These are phyloP conservation scores for Cassiopea xamachana DNA, from an alignment of 30 jellyfish, hydroid and myxozoan genomes.

Conservation along the genomic window DNA sequence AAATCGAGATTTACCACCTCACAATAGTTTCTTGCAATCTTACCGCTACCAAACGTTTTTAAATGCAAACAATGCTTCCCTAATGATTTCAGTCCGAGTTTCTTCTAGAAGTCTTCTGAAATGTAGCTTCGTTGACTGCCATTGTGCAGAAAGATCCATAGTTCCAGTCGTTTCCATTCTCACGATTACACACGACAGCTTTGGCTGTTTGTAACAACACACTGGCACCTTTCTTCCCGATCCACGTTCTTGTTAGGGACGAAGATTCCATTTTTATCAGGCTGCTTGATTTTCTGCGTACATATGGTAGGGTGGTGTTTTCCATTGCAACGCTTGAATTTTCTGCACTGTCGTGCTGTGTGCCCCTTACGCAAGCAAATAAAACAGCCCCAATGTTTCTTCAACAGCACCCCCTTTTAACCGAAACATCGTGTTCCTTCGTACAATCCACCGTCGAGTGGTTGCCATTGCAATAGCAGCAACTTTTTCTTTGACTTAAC, in stretches of 20 bases:
- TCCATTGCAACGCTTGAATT: neutral
- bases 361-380: neutral
- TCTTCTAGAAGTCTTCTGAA: constrained; percentile 50
- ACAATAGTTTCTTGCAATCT: constrained; percentile 24
- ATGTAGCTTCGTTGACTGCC: constrained; percentile 65
- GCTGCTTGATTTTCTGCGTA: neutral
- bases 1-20: constrained; percentile 31
- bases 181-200: constrained; percentile 43
- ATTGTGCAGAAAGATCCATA: constrained; percentile 38
- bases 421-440: neutral
- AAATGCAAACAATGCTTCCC: neutral
- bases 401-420: neutral
- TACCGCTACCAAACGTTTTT: constrained; percentile 53
- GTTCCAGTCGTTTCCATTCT: neutral
- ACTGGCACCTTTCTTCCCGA: neutral
- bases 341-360: neutral
- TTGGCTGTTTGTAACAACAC: constrained; percentile 65
- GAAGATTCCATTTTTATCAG: neutral
- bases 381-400: neutral
- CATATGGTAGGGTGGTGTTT: neutral
- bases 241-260: neutral
- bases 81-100: constrained; percentile 32
- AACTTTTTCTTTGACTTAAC: neutral
- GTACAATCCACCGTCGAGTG: neutral
- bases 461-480: neutral